phyloP scores from a whole-genome alignment of 2,113 vertebrate species.

The Spilogale gracilis region DNA sequence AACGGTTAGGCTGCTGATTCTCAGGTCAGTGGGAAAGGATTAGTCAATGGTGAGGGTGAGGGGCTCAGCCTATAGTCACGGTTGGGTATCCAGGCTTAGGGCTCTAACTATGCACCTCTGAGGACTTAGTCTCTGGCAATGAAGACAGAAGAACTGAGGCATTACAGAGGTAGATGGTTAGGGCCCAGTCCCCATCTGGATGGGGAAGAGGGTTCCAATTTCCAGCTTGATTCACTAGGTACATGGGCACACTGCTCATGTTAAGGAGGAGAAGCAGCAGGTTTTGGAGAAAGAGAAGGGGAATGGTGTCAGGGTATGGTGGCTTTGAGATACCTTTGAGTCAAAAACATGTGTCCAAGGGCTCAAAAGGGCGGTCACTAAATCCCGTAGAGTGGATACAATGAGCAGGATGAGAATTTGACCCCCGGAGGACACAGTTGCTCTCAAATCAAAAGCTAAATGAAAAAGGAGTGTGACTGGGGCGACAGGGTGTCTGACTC shows the following conservation, averaged over 20 bases:
- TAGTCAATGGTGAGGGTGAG: background rate
- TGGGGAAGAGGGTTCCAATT: background rate
- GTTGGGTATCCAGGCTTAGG: background rate
- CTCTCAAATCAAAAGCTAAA: slow-evolving; percentile 40
- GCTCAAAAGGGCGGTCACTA: background rate
- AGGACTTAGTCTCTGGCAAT: slow-evolving; percentile 6
- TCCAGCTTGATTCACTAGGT: background rate
- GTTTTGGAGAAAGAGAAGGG: slow-evolving; percentile 35
- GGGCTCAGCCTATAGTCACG: background rate
- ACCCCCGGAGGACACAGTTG: background rate
- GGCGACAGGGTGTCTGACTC: background rate
- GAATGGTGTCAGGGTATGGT: background rate
- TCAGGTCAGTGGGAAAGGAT: background rate
- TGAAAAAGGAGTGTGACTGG: slow-evolving; percentile 10
- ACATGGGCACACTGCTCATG: background rate
- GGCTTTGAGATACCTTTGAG: background rate
- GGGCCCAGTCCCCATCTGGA: background rate
- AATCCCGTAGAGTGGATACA: background rate
- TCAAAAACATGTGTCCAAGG: slow-evolving; percentile 6
- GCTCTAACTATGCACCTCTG: background rate
- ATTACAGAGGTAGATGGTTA: background rate
- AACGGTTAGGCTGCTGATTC: background rate
- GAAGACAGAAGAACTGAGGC: slow-evolving; percentile 20
- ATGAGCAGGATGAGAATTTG: background rate
- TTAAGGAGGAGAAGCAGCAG: background rate